Evolutionary conservation across 2,888 invertebrate species (phyloP).

Genomic region (Caenorhabditis becei): DNA sequence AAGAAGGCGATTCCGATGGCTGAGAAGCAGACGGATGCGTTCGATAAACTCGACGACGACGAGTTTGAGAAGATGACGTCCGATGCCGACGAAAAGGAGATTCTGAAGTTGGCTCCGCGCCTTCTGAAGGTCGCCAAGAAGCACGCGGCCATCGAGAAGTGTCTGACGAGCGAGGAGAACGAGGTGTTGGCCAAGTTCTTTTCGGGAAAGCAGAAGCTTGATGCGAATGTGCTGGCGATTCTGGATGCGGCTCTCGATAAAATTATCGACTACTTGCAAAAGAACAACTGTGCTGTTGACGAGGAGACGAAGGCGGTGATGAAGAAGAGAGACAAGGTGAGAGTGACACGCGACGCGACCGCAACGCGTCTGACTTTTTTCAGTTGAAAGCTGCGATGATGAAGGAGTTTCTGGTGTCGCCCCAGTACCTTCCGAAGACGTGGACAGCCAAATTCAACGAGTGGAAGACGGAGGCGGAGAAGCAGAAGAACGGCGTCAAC

Average conservation of each 20-base stretch:
- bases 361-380: not conserved
- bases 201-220: conserved; percentile 63
- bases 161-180: conserved; percentile 60
- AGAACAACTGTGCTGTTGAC: conserved; percentile 60
- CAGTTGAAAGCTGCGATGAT: conserved; percentile 66
- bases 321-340: conserved; percentile 58
- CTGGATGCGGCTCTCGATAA: conserved; percentile 63
- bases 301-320: conserved; percentile 62
- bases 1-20: conserved; percentile 31
- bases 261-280: conserved; percentile 64
- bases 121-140: conserved; percentile 60
- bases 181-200: conserved; percentile 65
- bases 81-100: conserved; percentile 53
- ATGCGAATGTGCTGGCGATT: conserved; percentile 35
- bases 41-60: conserved; percentile 57
- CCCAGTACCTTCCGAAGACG: conserved; percentile 66
- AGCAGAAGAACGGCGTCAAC: conserved; percentile 66
- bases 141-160: conserved; percentile 61
- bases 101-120: conserved; percentile 53
- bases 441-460: conserved; percentile 66
- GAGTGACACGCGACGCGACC: not conserved
- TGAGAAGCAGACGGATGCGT: conserved; percentile 51
- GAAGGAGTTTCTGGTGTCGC: conserved; percentile 64
- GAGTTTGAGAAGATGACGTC: conserved; percentile 57
- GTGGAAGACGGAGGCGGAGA: conserved; percentile 61